A percentile compares a stretch with the other conserved stretches of the same genome.
Evolutionary conservation across 2,888 invertebrate genomes (phyloP).

Genomic region (Andrena camellia): DNA sequence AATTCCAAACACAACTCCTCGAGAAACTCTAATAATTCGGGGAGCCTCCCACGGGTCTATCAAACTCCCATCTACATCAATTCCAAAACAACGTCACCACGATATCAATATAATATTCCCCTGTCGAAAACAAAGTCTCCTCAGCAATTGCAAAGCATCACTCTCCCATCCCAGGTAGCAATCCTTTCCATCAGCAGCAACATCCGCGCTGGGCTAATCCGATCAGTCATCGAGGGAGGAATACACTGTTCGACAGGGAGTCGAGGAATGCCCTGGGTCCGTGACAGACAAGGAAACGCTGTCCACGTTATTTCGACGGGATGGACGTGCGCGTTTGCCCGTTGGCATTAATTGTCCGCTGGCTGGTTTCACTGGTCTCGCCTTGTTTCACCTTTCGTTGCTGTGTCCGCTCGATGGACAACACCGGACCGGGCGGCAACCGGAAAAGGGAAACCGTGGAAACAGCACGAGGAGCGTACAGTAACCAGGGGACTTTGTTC

Average conservation of each 20-base stretch:
- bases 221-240: constrained; percentile 8
- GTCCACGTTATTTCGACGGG: constrained; percentile 23
- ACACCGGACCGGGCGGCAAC: background rate
- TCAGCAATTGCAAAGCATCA: background rate
- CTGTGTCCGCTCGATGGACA: constrained; percentile 11
- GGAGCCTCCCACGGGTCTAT: no score
- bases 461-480: background rate
- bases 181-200: background rate
- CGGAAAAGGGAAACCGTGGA: constrained; percentile 17
- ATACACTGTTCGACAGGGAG: constrained; percentile 8
- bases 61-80: no score
- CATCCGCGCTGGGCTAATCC: background rate
- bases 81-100: background rate
- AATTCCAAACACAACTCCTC: no score
- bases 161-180: background rate
- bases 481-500: constrained; percentile 24
- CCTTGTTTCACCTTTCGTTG: constrained; percentile 45
- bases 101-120: background rate
- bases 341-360: constrained; percentile 41
- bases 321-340: constrained; percentile 13
- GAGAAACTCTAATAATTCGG: no score
- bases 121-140: background rate
- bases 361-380: constrained; percentile 18
- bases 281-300: constrained; percentile 37
- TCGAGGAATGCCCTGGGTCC: constrained; percentile 9